Evolutionary conservation across 37 sponge, comb jelly and placozoan species (phyloP).

Genomic region (Oopsacas minuta): DNA sequence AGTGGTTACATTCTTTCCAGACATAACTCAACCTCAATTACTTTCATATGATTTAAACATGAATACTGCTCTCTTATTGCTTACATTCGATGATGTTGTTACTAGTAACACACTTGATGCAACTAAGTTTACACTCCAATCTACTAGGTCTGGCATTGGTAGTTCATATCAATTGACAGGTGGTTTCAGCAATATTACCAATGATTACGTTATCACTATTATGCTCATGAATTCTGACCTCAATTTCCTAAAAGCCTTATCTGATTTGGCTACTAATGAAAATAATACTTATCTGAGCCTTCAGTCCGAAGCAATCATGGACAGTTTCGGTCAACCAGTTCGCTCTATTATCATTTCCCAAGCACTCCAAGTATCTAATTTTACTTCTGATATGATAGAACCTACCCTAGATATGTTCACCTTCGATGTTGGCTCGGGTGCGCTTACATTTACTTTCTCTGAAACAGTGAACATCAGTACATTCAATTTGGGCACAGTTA

Average conservation of each 20-base stretch:
- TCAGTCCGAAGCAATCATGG: slow-evolving; percentile 38
- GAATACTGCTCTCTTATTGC: slow-evolving; percentile 46
- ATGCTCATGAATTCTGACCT: slow-evolving; percentile 35
- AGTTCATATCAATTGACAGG: slow-evolving; percentile 23
- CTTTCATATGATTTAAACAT: slow-evolving; percentile 52
- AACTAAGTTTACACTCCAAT: slow-evolving; percentile 47
- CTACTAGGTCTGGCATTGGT: background rate
- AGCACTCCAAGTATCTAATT: slow-evolving; percentile 33
- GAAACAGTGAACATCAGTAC: slow-evolving; percentile 61
- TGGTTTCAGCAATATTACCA: slow-evolving; percentile 19
- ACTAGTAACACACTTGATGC: slow-evolving; percentile 40
- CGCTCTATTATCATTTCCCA: slow-evolving; percentile 32
- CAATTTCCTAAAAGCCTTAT: slow-evolving; percentile 42
- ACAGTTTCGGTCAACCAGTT: slow-evolving; percentile 38
- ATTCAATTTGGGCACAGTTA: background rate
- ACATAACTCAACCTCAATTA: slow-evolving; percentile 29
- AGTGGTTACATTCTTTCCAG: slow-evolving; percentile 16
- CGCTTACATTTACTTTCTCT: slow-evolving; percentile 41
- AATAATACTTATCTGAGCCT: slow-evolving; percentile 38
- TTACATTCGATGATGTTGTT: slow-evolving; percentile 75
- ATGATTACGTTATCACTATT: slow-evolving; percentile 29
- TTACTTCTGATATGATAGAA: slow-evolving; percentile 44
- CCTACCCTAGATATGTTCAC: slow-evolving; percentile 40
- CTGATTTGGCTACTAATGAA: slow-evolving; percentile 30
- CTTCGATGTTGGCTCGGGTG: slow-evolving; percentile 46